Evolutionary conservation across 2,888 invertebrate genomes (phyloP), one percentile per base, ranked within the genome.

Genomic region (Ormyrus rosae): DNA sequence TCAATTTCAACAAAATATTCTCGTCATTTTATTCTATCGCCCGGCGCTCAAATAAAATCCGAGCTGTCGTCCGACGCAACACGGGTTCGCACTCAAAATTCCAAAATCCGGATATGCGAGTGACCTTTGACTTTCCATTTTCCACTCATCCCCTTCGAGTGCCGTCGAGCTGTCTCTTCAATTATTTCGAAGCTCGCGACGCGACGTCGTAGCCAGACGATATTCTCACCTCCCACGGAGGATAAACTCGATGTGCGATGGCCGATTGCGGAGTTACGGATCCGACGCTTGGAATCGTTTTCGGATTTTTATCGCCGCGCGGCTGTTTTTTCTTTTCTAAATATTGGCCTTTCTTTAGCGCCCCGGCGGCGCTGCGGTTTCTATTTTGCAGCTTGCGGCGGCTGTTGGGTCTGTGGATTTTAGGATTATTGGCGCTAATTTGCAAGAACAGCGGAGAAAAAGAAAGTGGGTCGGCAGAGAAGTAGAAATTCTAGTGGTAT

Each of bases 171-270:
- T 45, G 45, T 56, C 56, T 45, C 46, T 50, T 65, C 65, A 65
- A 65, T 65, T 13, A 65, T 65, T 65, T 13, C 13, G 58, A 4
- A 61, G 19, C 61, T 6, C 8, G 6, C 34, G 61, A n/a, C 2
- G 19, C 6, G 19, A 19, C 67, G 50, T 50, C 51, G 67, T 3
- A 51, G 69, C 51, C 51, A 48, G 53, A 11, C 67, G 46, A 69
- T 34, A 34, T 69, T 69, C 69, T 11, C 8, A 10, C 11, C n/a
- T n/a, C n/a, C 56, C 63, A 63, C 9, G 19, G 19, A 10, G 65
- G 58, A 78, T 61, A 67, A 78, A 72, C 65, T 67, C 67, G 72
- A 78, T 78, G 51, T 11, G 65, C 46, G 53, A 72, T 46, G 58
- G 34, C 45, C 58, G 60, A 34, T 34, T 34, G 34, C 34, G 50